These are phyloP conservation scores for Ceyx margarethae DNA, from an alignment of 2,113 vertebrate genomes.

Conservation along the genomic window DNA sequence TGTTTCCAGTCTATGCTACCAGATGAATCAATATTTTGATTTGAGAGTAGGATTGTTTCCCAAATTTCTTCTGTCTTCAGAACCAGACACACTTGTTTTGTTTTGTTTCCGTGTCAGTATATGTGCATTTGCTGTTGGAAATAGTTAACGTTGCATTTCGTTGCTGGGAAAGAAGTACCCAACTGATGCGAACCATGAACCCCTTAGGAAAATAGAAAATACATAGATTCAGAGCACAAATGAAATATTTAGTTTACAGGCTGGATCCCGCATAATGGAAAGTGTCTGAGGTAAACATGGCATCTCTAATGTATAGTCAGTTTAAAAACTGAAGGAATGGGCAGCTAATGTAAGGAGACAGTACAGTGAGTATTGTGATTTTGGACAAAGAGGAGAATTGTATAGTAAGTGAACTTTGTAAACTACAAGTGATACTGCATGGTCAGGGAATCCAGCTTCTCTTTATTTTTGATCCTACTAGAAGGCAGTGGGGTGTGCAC, in stretches of 20 bases:
- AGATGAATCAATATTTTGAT: not conserved
- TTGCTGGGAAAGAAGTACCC: not conserved
- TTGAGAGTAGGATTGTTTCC: not conserved
- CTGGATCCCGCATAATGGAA: conserved; percentile 29
- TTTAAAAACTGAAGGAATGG: not conserved
- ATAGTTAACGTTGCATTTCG: not conserved
- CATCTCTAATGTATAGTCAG: not conserved
- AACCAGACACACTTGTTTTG: not conserved
- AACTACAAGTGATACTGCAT: not conserved
- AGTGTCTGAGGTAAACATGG: conserved; percentile 15
- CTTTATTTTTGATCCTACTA: not conserved
- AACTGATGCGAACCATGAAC: not conserved
- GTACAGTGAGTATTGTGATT: not conserved
- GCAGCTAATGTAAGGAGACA: not conserved
- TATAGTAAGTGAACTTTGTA: not conserved
- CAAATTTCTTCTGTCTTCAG: not conserved
- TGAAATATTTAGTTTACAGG: conserved; percentile 47
- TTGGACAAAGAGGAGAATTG: not conserved
- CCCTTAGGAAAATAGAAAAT: conserved; percentile 1
- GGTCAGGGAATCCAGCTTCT: not conserved
- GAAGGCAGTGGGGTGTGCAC: not conserved
- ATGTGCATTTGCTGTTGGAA: not conserved
- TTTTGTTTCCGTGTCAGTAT: not conserved
- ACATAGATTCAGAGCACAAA: not conserved
- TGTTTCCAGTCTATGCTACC: not conserved